Evolutionary conservation across 2,888 invertebrate species (phyloP).

Genomic region (Spodoptera littoralis): DNA sequence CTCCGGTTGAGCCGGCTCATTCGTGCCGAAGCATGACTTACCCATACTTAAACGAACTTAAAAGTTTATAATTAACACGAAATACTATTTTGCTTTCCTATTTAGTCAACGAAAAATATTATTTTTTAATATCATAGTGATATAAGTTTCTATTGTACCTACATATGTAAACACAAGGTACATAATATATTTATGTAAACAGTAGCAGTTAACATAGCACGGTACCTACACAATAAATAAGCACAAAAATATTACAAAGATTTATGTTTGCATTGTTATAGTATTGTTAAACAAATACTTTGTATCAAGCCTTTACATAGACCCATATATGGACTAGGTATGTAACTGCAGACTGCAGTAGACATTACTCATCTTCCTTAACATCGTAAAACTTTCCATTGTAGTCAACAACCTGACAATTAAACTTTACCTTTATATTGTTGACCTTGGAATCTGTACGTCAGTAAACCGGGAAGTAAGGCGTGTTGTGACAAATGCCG

Average conservation of each 20-base stretch:
- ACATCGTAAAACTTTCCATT: slow-evolving; percentile 7
- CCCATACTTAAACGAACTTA: too few relatives aligned
- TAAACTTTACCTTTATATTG: background rate
- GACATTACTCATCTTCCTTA: slow-evolving; percentile 1
- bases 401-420: background rate
- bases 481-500: background rate
- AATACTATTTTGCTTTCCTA: too few relatives aligned
- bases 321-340: background rate
- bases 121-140: too few relatives aligned
- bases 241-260: background rate
- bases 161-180: background rate
- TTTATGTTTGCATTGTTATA: background rate
- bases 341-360: background rate
- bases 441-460: slow-evolving; percentile 3
- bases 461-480: slow-evolving; percentile 14
- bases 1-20: too few relatives aligned
- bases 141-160: background rate
- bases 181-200: background rate
- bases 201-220: background rate
- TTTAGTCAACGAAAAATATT: too few relatives aligned
- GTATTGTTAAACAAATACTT: slow-evolving; percentile 9
- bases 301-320: slow-evolving; percentile 8
- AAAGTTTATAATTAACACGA: too few relatives aligned
- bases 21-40: too few relatives aligned
- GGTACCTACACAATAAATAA: background rate